Conservation (phyloP, 2,113 vertebrate species). For the Myrmophylax atrothorax region DNA sequence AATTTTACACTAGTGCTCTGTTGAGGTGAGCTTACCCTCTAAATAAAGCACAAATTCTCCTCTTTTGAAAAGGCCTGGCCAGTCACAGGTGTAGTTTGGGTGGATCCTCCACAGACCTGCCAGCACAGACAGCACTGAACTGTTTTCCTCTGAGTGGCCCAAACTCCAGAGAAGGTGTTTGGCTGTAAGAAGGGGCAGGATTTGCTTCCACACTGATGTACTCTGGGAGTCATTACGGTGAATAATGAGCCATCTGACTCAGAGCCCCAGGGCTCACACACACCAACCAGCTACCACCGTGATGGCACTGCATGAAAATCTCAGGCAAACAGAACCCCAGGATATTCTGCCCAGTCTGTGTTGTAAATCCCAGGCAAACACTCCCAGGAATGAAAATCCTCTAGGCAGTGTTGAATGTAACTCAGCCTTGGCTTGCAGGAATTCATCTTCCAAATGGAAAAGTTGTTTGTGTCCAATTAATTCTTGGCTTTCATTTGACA, state of each 20-base stretch:
- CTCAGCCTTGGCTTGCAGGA: conserved; percentile 18
- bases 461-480: conserved; percentile 34
- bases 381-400: conserved; percentile 12
- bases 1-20: neutral
- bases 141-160: neutral
- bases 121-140: neutral
- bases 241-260: neutral
- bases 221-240: neutral
- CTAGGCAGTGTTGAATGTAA: conserved; percentile 37
- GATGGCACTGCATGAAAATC: neutral
- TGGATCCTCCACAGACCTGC: neutral
- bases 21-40: neutral
- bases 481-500: conserved; percentile 40
- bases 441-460: neutral
- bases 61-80: neutral
- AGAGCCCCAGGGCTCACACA: neutral
- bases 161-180: neutral
- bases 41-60: neutral
- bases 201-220: neutral
- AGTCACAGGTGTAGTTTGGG: neutral
- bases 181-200: neutral
- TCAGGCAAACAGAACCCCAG: neutral
- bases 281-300: neutral
- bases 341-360: neutral
- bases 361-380: neutral